Conservation (phyloP, 2,888 invertebrate species). For the Herminia tarsipennalis region DNA sequence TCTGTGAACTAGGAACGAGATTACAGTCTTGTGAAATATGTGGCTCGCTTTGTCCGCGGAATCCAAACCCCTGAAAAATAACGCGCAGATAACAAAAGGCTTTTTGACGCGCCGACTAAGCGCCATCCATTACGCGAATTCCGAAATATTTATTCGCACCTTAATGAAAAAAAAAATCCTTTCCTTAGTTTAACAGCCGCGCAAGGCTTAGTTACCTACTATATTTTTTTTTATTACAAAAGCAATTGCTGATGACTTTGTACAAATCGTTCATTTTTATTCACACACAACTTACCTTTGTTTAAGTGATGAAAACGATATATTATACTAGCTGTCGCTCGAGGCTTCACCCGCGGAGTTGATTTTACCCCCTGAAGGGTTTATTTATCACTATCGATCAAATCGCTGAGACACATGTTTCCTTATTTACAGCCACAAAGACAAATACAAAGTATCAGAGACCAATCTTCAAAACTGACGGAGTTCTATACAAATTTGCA, state of each 20-base stretch:
- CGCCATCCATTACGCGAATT: constrained; percentile 58
- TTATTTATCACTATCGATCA: too few species aligned
- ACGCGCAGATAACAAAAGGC: constrained; percentile 77
- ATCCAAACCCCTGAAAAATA: constrained; percentile 77
- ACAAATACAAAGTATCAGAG: too few species aligned
- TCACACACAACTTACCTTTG: too few species aligned
- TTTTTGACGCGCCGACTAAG: constrained; percentile 68
- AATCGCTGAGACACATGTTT: too few species aligned
- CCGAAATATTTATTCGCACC: constrained; percentile 61
- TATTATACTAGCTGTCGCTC: too few species aligned
- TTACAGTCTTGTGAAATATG: constrained; percentile 78
- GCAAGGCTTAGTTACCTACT: constrained; percentile 26
- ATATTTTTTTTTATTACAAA: constrained; percentile 25
- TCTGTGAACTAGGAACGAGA: constrained; percentile 73
- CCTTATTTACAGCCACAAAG: too few species aligned
- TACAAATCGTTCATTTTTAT: neutral
- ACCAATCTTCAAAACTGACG: too few species aligned
- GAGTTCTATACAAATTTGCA: too few species aligned
- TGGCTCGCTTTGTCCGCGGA: constrained; percentile 74
- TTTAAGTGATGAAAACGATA: too few species aligned
- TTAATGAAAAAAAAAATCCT: constrained; percentile 53
- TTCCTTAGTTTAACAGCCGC: constrained; percentile 42
- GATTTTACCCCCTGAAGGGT: too few species aligned
- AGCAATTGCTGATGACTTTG: constrained; percentile 3
- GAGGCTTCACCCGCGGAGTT: too few species aligned